Conservation (phyloP, 2,113 vertebrate species). For the Haemorhous mexicanus region DNA sequence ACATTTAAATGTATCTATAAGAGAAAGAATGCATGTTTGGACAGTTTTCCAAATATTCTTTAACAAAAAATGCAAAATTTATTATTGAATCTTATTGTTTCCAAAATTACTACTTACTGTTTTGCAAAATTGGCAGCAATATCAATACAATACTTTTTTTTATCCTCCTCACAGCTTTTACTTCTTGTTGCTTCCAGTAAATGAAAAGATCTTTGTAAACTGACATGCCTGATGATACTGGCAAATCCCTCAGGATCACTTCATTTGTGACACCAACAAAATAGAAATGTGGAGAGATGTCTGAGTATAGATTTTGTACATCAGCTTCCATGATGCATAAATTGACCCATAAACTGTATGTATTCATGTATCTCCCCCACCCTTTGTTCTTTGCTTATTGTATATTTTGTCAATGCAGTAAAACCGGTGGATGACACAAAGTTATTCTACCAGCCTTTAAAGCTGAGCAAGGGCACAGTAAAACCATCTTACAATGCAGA, state of each 20-base stretch:
- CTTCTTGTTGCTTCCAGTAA: neutral
- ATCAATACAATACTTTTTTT: neutral
- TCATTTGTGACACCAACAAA: neutral
- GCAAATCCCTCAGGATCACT: neutral
- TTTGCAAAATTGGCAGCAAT: neutral
- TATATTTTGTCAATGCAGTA: neutral
- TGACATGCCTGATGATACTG: neutral
- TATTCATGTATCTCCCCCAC: neutral
- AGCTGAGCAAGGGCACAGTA: neutral
- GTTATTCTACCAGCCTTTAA: neutral
- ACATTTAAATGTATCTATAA: neutral
- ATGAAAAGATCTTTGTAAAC: neutral
- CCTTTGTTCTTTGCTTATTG: neutral
- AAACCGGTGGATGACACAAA: neutral
- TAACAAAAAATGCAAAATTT: neutral
- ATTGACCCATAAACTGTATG: neutral
- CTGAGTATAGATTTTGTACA: neutral
- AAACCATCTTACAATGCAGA: neutral
- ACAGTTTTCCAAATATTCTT: neutral
- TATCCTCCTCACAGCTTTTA: neutral
- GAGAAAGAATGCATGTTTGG: neutral
- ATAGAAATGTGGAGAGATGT: neutral
- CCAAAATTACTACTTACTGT: neutral
- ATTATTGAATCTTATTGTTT: neutral
- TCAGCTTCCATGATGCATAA: neutral